phyloP scores from a whole-genome alignment of 1,140 invertebrate species.

The Drosophila tani region DNA sequence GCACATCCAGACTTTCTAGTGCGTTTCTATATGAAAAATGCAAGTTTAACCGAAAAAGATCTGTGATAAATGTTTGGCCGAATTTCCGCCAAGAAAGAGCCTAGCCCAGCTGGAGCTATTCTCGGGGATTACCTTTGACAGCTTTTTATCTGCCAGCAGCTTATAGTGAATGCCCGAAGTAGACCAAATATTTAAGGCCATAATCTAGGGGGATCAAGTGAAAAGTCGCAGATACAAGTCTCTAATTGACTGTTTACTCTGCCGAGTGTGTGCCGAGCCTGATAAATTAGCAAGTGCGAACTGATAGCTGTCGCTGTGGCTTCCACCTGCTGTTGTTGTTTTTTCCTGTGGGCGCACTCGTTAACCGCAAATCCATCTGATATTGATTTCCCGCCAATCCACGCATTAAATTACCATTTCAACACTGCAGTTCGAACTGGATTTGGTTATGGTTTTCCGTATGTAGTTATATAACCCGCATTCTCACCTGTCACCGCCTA shows the following conservation, averaged over 20 bases:
- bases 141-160: conserved; percentile 2
- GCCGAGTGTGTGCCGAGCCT: conserved; percentile 3
- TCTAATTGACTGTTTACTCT: conserved; percentile 12
- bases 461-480: conserved; percentile 5
- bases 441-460: conserved; percentile 18
- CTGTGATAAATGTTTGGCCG: conserved; percentile 19
- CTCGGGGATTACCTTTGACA: conserved; percentile 5
- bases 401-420: conserved; percentile 52
- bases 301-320: conserved; percentile 25
- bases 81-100: conserved; percentile 14
- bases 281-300: conserved; percentile 29
- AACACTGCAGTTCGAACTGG: conserved; percentile 40
- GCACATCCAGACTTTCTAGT: conserved; percentile 56
- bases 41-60: conserved; percentile 40
- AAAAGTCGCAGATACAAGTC: conserved; percentile 3
- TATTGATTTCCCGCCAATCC: conserved; percentile 40
- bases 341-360: conserved; percentile 24
- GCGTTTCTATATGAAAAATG: conserved; percentile 51
- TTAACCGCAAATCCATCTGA: conserved; percentile 42
- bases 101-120: not conserved
- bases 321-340: conserved; percentile 29
- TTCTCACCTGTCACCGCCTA: conserved; percentile 34
- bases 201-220: conserved; percentile 3
- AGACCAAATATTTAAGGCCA: not conserved
- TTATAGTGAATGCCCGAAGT: not conserved